Evolutionary conservation across 2,113 vertebrate species (phyloP), one percentile per base, ranked within the genome.

Genomic region (Pachypanchax playfairii): DNA sequence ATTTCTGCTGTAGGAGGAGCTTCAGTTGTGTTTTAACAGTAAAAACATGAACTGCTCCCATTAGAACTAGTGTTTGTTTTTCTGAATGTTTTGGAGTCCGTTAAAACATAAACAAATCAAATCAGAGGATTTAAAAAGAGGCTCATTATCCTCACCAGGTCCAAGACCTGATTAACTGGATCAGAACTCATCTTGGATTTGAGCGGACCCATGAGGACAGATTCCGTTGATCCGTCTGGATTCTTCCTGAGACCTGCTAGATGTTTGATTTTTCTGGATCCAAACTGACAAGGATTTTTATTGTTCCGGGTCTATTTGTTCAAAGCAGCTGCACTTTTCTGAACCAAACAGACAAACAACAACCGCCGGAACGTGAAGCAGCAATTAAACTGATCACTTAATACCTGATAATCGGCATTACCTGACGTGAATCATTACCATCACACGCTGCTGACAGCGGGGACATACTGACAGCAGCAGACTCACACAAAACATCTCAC

Each of bases 341-440:
- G 11, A 53, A 67, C 21, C 15, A 15, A 24, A 35, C n/a, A 25
- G 44, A 64, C 57, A 50, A 39, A 26, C 15, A 24, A 43, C 31
- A 54, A 41, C 58, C 25, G 74, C 76, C 38, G 62, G 70, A 64
- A 76, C 79, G 82, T 47, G 51, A 79, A 74, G 73, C 51, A 74
- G 70, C 78, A 89, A 77, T 91, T 88, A 87, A 88, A 89, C 84
- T 89, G 88, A 90, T 88, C 87, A 82, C 82, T 81, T 91, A 91
- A 91, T 83, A 70, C 85, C 72, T 44, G 75, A 52, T 89, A 87
- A 92, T 88, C 87, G 87, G 76, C 63, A 20, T 71, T 68, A 86
- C 73, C 66, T 79, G 73, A 63, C 26, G 15, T 70, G 14, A 53
- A 41, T 53, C 43, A 73, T 75, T 56, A 76, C 18, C 43, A 11